These are phyloP conservation scores for Dinomys branickii DNA, from an alignment of 2,113 vertebrate species.

Conservation along the genomic window DNA sequence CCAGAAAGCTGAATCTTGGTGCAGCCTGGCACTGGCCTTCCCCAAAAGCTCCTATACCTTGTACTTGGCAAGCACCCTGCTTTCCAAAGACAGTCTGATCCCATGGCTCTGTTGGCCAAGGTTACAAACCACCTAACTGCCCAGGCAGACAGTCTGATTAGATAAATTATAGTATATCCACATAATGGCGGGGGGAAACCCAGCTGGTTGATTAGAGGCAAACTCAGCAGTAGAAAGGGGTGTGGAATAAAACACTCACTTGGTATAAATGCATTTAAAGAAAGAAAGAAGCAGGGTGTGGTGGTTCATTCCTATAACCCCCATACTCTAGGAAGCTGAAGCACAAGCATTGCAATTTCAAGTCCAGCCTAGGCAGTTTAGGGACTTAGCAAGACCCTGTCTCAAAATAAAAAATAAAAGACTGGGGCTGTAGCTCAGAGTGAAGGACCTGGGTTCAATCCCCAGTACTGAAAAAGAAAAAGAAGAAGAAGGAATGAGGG, in stretches of 20 bases:
- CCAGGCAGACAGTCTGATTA: background rate
- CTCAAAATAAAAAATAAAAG: background rate
- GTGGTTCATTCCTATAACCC: background rate
- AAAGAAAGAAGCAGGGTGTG: background rate
- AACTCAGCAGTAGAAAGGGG: background rate
- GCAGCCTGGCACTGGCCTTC: background rate
- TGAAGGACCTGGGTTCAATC: background rate
- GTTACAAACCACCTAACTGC: too few relatives aligned
- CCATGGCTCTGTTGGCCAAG: background rate
- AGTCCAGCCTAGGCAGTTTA: background rate
- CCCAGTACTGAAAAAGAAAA: background rate
- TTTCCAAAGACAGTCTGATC: background rate
- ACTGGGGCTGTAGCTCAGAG: background rate
- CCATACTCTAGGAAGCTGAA: background rate
- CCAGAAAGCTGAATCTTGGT: rapidly evolving
- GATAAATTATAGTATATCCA: rapidly evolving
- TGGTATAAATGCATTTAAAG: background rate
- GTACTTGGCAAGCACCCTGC: background rate
- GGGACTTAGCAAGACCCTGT: background rate
- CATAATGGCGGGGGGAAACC: rapidly evolving
- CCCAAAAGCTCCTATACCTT: background rate
- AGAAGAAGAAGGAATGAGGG: background rate
- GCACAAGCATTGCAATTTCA: background rate
- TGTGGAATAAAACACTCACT: background rate
- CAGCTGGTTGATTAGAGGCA: background rate